Evolutionary conservation across 2,797 vertebrate genomes (phyloP), one percentile per base, ranked within the genome.

Genomic region (Coregonus sp.): DNA sequence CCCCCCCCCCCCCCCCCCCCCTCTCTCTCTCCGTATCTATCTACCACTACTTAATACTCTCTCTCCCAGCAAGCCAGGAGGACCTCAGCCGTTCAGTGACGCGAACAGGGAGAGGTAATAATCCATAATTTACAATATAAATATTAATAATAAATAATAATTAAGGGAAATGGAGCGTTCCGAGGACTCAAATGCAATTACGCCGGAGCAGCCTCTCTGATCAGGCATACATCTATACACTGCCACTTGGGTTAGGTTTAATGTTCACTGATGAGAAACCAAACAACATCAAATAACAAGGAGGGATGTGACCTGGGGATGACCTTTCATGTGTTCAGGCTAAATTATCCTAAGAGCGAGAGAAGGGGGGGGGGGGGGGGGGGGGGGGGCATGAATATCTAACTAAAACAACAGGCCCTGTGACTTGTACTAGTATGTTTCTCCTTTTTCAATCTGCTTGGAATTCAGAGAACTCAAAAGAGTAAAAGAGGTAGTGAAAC

Each of bases 91-190:
- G 16, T 81, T 84, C 71, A 0, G 56, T 68, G 72, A 79, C 65
- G 4, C 63, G 73, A 75, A 80, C 75, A 75, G 82, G 40, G n/a
- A 80, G 70, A 88, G 86, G 85, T 91, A 90, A 91, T 91, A 92
- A 92, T 92, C 90, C 85, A 90, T 89, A 90, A 90, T 92, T 91
- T 89, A 91, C 91, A 91, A 80, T 80, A 25, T 25, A 25, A 56
- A 35, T 33, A 33, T 86, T 87, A 93, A 91, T 88, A 87, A 85
- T 87, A 67, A 74, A 91, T 90, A 91, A 89, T 90, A 92, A 93
- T 89, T 87, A 92, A 91, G 88, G 89, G 84, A 91, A 91, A 84
- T 82, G 85, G 80, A 89, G 88, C 80, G 77, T 90, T 92, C 78
- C 20, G 76, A 84, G 83, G 85, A 90, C 90, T 90, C 31, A 33